Evolutionary conservation across 2,888 invertebrate genomes (phyloP), one percentile per base, ranked within the genome.

Genomic region (Cryptophagus acutangulus): DNA sequence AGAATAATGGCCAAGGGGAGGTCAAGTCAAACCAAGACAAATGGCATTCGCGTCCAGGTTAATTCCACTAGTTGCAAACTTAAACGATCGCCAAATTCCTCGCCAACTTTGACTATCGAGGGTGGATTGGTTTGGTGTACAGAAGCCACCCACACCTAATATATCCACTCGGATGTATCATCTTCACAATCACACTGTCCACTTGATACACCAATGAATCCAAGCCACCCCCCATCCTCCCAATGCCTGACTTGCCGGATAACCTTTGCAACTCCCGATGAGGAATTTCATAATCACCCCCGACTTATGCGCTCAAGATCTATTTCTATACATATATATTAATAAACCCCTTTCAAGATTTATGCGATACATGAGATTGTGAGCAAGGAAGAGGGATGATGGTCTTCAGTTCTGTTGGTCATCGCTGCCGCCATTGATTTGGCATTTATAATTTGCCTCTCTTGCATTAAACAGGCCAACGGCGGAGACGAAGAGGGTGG

Each of bases 21-120:
- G 63, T 64, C 63, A 61, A 66, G 65, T 66, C 68, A 64, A 66
- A 67, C 67, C 67, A 66, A 68, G 67, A 69, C 66, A 67, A 67
- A 69, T 69, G 67, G 67, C 63, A 66, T 66, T 62, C 63, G 62
- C 62, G 59, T 65, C 62, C 66, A 63, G 66, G 66, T 67, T 67
- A 67, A 67, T 66, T 65, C 66, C 64, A 60, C 61, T 60, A 65
- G 65, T 67, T 66, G 57, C 55, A 31, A 66, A 67, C 63, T 63
- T 63, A 60, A 63, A 62, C 66, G 65, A 63, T 63, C 62, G 57
- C 51, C 61, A 57, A 62, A 64, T 65, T 65, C 65, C 65, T 52
- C 54, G 12, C n/a, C 26, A 26, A 26, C 26, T 26, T 26, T n/a
- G 26, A 9, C 20, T 5, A 9, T 9, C 5, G 26, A 8, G 3